Conservation (phyloP, 2,113 vertebrate genomes). For the Hydrochoerus hydrochaeris region DNA sequence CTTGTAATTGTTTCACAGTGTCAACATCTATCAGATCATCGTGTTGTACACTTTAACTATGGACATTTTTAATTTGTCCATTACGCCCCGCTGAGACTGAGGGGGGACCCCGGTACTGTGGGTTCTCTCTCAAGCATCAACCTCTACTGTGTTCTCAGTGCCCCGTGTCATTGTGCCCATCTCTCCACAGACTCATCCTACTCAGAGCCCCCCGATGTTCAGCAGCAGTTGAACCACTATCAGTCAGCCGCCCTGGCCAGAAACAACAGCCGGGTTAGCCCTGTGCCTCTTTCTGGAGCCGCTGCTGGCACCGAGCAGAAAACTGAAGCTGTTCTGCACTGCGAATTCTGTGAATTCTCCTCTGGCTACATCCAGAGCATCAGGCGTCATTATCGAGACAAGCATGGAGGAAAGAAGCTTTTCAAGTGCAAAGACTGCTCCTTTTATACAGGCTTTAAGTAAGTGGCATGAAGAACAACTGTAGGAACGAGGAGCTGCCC, state of each 20-base stretch:
- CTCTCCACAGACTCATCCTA: slow-evolving; percentile 91
- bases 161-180: slow-evolving; percentile 56
- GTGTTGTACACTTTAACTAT: neutral
- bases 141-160: neutral
- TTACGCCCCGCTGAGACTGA: neutral
- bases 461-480: slow-evolving; percentile 80
- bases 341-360: slow-evolving; percentile 99
- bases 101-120: fast-evolving
- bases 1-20: neutral
- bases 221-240: slow-evolving; percentile 96
- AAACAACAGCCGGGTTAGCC: slow-evolving; percentile 90
- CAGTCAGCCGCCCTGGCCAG: slow-evolving; percentile 93
- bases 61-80: neutral
- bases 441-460: slow-evolving; percentile 99
- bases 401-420: slow-evolving; percentile 98
- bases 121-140: slow-evolving; percentile 51
- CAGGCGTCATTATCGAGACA: slow-evolving; percentile 97
- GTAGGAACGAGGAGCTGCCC: neutral
- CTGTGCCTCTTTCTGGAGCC: slow-evolving; percentile 85
- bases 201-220: slow-evolving; percentile 95
- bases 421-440: slow-evolving; percentile 99
- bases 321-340: slow-evolving; percentile 91
- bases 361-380: slow-evolving; percentile 99
- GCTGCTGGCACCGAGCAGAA: slow-evolving; percentile 84
- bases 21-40: neutral